Base-by-base conservation (phyloP, 2,888 invertebrate species). In the Lasioglossum figueresi region DNA sequence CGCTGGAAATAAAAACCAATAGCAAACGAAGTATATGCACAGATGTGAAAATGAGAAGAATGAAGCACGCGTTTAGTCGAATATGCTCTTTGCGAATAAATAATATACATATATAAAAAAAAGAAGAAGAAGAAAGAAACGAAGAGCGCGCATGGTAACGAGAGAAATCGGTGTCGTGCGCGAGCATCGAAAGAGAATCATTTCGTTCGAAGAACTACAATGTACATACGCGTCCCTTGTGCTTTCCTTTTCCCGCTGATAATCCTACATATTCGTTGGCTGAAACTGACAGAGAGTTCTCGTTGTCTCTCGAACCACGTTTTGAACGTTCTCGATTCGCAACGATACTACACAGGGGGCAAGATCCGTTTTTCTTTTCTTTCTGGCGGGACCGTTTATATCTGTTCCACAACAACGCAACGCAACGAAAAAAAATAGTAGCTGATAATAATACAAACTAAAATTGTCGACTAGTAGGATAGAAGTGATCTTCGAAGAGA, bases 391-490 rank as follows among this genome's bases (percentile, higher is more conserved):
- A 66, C 45, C 63, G 34, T 72, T 34, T 43, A 34, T 34, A 34
- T 34, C n/a, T 16, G 31, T 71, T 45, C 31, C 34, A 72, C 23
- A n/a, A 45, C 40, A 72, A 72, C 83, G 48, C 45, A 75, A 75
- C 43, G 59, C 31, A 31, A 63, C 63, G 56, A 27, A 80, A 37
- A 66, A n/a, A 16, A 12, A 34, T 4, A 10, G 68, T 12, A 8
- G 37, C 1, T 34, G 34, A n/a, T 12, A 70, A 40, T 40, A 82
- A 73, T 63, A 73, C 48, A 76, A 73, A 68, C 43, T 48, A 74
- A 76, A 23, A 48, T 77, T 56, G 45, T 83, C 81, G 83, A 76
- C 82, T 83, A 77, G 72, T 63, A 73, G 31, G 56, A 70, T 10
- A 73, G 72, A 75, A 76, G 59, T 40, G 71, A 27, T 70, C n/a